Conservation (phyloP, 2,888 invertebrate genomes). For the Sthenelais limicola region DNA sequence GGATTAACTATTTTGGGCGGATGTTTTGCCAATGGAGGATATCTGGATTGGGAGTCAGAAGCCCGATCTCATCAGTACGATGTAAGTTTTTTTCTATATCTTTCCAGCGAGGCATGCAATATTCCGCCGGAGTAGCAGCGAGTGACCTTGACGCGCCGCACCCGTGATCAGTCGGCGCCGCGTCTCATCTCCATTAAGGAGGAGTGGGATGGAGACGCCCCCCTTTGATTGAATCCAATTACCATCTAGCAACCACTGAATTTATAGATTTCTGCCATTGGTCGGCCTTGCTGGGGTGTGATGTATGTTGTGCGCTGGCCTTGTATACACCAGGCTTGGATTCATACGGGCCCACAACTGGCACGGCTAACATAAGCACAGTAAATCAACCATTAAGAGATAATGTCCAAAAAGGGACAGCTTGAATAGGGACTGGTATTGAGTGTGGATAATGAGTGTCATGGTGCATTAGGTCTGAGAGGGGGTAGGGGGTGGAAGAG, state of each 20-base stretch:
- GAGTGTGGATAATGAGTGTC: slow-evolving; percentile 31
- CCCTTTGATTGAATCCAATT: slow-evolving; percentile 32
- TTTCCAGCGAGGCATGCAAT: too few relatives aligned
- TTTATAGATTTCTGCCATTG: slow-evolving; percentile 22
- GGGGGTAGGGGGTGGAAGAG: too few relatives aligned
- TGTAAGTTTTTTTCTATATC: too few relatives aligned
- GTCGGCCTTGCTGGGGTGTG: slow-evolving; percentile 14
- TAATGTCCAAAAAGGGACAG: slow-evolving; percentile 19
- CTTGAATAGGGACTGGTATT: background rate
- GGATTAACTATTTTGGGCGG: too few relatives aligned
- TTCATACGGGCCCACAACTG: background rate
- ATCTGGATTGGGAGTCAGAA: too few relatives aligned
- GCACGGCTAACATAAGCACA: slow-evolving; percentile 33
- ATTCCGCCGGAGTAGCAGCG: too few relatives aligned
- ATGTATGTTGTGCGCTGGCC: background rate
- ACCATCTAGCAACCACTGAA: slow-evolving; percentile 13
- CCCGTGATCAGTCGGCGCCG: too few relatives aligned
- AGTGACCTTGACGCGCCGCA: too few relatives aligned
- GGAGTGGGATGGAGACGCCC: background rate
- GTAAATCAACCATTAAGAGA: slow-evolving; percentile 31
- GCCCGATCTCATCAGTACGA: too few relatives aligned
- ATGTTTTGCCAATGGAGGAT: too few relatives aligned
- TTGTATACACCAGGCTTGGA: background rate
- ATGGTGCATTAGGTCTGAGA: slow-evolving; percentile 13
- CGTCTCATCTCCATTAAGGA: too few relatives aligned